Base-by-base conservation (phyloP, 2,797 vertebrate genomes). In the Brotula barbata region DNA sequence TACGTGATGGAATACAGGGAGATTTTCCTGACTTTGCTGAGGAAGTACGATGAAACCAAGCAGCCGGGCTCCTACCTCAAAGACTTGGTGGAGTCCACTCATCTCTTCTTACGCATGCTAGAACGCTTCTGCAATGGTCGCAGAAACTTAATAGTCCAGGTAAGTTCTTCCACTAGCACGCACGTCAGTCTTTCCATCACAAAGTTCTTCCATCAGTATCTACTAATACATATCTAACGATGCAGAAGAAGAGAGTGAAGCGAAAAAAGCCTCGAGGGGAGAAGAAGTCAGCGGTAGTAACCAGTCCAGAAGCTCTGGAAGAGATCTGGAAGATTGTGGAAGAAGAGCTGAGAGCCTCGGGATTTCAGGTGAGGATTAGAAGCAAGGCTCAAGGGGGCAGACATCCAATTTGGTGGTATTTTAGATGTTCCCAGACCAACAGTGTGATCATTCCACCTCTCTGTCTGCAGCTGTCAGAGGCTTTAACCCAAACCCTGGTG, bases 1-100 rank as follows among this genome's bases (percentile, higher is more conserved):
- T 99, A 98, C 82, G 28, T 98, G 83, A 96, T 96, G 96, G 97
- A 99, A 51, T 98, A 94, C 84, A 92, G 97, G 56, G 96, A 99
- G 78, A 93, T 99, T 23, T 98, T 99, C 83, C 87, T 98, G 10
- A 85, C 96, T 0, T 88, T 99, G 44, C 89, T 99, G 74, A 93
- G 96, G 43, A 98, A 96, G 77, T 98, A 94, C 1, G 94, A 99
- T 5, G 94, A 93, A 84, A 90, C 92, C 46, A 92, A 69, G 58
- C 97, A 99, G 81, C 95, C 96, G 0, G 89, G 73, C 0, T 93
- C 95, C 1, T 98, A 97, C 83, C 89, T 98, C 49, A 84, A 89
- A 64, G 96, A 98, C 84, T 81, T 99, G 77, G 93, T 98, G 60
- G 97, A 99, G 84, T 95, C 96, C 0, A 94, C 95, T 0, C 97